Evolutionary conservation across 1,140 invertebrate genomes (phyloP), one percentile per base, ranked within the genome.

Genomic region (Leptonema lineaticorne): DNA sequence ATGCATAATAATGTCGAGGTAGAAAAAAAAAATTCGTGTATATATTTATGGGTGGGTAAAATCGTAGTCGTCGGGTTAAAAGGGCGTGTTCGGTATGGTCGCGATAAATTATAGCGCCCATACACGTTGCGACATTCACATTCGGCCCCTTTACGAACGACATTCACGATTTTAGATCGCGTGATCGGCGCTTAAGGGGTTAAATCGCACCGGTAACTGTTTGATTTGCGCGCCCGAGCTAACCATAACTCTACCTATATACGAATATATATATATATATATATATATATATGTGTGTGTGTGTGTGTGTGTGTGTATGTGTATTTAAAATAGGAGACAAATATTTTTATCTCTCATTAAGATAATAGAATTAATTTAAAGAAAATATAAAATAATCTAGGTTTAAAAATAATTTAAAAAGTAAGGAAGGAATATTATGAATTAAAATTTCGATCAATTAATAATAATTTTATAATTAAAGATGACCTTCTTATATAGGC

Each of bases 61-160:
- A 6, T 33, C 30, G 30, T 5, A 11, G 30, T 6, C 11, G 5
- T 33, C 11, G 5, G 30, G 30, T 33, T 33, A 45, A n/a, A 24
- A 53, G 50, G 50, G 50, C 22, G 50, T 53, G 50, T 53, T 53
- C 4, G 20, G 22, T 22, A 24, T 9, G 22, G 20, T n/a, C 50
- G 20, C 50, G 50, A 53, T 53, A 53, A 53, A 53, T 53, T 53
- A 53, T 50, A 20, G 16, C 18, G 22, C 50, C 20, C 50, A 26
- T 53, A 53, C 22, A 53, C 3, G 4, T 53, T 53, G 9, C 20
- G 22, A 53, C 22, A 24, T 9, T 8, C 16, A 16, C 16, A 46
- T 18, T 20, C 11, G 46, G 11, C 4, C 29, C 5, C 37, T 45
- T 45, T 45, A n/a, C n/a, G n/a, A n/a, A n/a, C n/a, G n/a, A n/a